These are phyloP conservation scores for Triops longicaudatus DNA, from an alignment of 1,140 invertebrate species.

Conservation along the genomic window DNA sequence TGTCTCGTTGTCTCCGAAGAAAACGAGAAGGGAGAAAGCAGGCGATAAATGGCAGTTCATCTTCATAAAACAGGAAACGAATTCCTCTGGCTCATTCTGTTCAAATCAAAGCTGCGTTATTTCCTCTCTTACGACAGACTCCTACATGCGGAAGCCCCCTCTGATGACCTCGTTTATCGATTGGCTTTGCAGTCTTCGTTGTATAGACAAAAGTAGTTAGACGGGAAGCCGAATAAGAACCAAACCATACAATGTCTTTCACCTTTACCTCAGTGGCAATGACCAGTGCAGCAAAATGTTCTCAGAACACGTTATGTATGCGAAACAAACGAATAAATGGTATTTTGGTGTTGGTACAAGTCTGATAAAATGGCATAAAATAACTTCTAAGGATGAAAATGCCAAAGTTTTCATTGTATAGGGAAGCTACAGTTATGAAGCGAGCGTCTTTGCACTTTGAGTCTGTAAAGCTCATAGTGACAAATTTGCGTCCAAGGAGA, in stretches of 20 bases:
- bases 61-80: conserved; percentile 12
- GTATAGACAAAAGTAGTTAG: neutral
- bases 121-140: neutral
- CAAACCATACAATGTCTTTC: neutral
- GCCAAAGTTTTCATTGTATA: too few relatives aligned
- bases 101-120: conserved; percentile 8
- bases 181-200: neutral
- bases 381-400: too few relatives aligned
- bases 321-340: too few relatives aligned
- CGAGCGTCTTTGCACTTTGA: too few relatives aligned
- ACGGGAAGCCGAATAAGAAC: neutral
- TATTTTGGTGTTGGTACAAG: too few relatives aligned
- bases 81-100: neutral
- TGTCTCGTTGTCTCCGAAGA: neutral
- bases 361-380: too few relatives aligned
- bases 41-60: conserved; percentile 14
- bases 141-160: neutral
- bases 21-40: conserved; percentile 1
- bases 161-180: neutral
- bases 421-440: too few relatives aligned
- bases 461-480: too few relatives aligned
- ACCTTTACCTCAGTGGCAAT: neutral
- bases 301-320: too few relatives aligned
- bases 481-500: too few relatives aligned
- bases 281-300: too few relatives aligned